A percentile compares a stretch with the other conserved stretches of the same genome.
phyloP scores from a whole-genome alignment of 2,888 invertebrate genomes.

The Octodonta nipae region DNA sequence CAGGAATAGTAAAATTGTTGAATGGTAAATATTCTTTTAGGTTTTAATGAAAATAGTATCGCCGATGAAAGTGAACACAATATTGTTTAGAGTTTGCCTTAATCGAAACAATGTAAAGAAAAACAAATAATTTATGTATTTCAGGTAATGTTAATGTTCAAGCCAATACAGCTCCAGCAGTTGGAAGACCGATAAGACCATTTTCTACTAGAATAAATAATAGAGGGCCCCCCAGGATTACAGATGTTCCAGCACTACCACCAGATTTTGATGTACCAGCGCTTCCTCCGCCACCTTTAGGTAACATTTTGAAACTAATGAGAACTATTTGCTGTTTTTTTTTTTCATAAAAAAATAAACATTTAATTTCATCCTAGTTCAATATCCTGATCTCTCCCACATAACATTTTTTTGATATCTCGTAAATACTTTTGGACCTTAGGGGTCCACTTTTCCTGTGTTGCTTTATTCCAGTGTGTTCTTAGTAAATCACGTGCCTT shows the following conservation, averaged over 20 bases:
- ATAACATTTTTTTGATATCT: too few relatives aligned
- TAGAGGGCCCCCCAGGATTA: slow-evolving; percentile 74
- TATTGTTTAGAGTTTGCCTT: neutral
- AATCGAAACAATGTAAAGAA: too few relatives aligned
- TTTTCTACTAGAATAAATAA: slow-evolving; percentile 73
- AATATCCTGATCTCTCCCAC: too few relatives aligned
- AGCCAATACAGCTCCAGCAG: slow-evolving; percentile 51
- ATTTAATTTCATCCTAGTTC: too few relatives aligned
- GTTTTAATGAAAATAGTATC: neutral
- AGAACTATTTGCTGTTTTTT: too few relatives aligned
- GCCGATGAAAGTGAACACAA: neutral
- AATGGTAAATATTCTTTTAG: slow-evolving; percentile 60
- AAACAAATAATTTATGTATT: neutral
- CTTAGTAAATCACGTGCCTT: too few relatives aligned
- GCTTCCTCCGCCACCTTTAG: slow-evolving; percentile 32
- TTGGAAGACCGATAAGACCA: slow-evolving; percentile 52
- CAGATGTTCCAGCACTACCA: slow-evolving; percentile 58
- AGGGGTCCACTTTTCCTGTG: too few relatives aligned
- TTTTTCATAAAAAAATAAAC: too few relatives aligned
- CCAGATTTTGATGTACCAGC: slow-evolving; percentile 51
- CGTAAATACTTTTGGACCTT: too few relatives aligned
- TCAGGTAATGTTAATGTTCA: slow-evolving; percentile 65
- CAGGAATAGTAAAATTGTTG: slow-evolving; percentile 73
- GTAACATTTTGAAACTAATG: too few relatives aligned
- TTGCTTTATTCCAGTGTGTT: too few relatives aligned